Conservation (phyloP, 1,140 invertebrate species). For the Aporrectodea caliginosa region DNA sequence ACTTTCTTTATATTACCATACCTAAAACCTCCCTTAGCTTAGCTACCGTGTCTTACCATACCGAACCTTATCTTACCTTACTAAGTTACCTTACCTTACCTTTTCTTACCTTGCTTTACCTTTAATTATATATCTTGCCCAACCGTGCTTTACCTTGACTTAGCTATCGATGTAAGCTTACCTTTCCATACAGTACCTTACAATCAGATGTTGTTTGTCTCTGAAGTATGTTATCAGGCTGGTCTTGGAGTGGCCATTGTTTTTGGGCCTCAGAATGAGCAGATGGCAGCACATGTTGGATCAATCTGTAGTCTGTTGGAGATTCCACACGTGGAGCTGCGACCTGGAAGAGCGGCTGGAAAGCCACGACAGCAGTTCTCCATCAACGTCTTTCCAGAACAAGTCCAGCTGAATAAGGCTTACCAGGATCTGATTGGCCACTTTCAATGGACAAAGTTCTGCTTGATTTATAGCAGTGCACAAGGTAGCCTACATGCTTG, state of each 20-base stretch:
- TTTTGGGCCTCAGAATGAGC: conserved; percentile 79
- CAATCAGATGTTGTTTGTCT: background rate
- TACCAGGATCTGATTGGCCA: conserved; percentile 41
- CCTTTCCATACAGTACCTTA: no score
- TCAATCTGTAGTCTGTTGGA: conserved; percentile 82
- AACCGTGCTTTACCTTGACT: no score
- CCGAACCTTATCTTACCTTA: no score
- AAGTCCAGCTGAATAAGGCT: conserved; percentile 38
- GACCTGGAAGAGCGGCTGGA: background rate
- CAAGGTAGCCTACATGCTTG: background rate
- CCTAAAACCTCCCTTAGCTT: no score
- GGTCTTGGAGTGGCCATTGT: conserved; percentile 79
- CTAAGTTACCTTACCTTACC: no score
- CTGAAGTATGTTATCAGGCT: conserved; percentile 78
- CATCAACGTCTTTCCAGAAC: conserved; percentile 45
- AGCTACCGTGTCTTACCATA: no score
- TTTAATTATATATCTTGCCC: no score
- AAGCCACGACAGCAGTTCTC: conserved; percentile 33
- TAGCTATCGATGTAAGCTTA: no score
- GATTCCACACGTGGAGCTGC: conserved; percentile 75
- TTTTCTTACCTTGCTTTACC: no score
- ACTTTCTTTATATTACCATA: no score
- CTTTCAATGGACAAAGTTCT: conserved; percentile 43
- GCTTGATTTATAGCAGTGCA: conserved; percentile 40
- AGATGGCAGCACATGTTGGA: conserved; percentile 77